Conservation (phyloP, 2,797 vertebrate genomes). For the Rallus crepitans region DNA sequence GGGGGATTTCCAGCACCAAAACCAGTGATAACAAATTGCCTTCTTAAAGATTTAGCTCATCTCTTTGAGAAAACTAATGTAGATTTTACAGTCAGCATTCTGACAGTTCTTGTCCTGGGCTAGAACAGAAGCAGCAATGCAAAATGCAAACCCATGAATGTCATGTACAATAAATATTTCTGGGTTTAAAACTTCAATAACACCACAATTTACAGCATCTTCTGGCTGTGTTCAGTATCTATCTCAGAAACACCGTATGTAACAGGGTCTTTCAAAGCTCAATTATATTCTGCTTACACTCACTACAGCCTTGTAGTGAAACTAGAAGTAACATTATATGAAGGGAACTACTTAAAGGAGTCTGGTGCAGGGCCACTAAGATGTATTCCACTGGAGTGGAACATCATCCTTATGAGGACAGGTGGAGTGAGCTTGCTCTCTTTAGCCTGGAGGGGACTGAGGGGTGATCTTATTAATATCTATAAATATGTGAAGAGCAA, state of each 20-base stretch:
- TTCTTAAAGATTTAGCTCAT: background rate
- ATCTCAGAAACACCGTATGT: background rate
- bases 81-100: background rate
- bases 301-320: background rate
- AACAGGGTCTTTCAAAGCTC: background rate
- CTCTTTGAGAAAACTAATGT: background rate
- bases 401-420: too few relatives aligned
- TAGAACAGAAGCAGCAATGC: background rate
- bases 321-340: background rate
- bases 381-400: too few relatives aligned
- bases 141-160: background rate
- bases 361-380: too few relatives aligned
- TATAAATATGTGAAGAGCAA: too few relatives aligned
- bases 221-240: background rate
- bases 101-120: background rate
- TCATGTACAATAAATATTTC: background rate
- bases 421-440: too few relatives aligned
- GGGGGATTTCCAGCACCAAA: background rate
- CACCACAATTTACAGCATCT: background rate
- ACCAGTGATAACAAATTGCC: background rate
- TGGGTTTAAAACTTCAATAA: too few relatives aligned
- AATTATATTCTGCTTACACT: background rate
- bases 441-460: too few relatives aligned
- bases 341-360: background rate
- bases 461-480: too few relatives aligned